phyloP scores from a whole-genome alignment of 2,113 vertebrate genomes.

The Sturnira hondurensis region DNA sequence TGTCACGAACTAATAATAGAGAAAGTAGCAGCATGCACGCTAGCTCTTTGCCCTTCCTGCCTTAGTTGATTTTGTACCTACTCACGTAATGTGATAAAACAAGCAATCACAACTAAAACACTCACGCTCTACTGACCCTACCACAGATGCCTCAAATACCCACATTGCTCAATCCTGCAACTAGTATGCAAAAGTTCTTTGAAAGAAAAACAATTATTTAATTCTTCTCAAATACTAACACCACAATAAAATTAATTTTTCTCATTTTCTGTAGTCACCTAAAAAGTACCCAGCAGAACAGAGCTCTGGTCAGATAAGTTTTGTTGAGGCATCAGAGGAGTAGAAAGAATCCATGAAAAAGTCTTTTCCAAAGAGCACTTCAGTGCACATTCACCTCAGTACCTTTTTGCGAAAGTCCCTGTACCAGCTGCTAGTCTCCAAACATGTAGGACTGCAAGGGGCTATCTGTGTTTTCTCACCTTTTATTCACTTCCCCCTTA shows the following conservation, averaged over 20 bases:
- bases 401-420: not conserved
- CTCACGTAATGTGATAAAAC: not conserved
- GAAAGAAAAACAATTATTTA: not conserved
- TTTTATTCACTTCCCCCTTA: not conserved
- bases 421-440: not conserved
- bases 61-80: not conserved
- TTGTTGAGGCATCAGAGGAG: not conserved
- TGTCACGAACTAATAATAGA: not conserved
- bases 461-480: not conserved
- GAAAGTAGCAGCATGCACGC: not conserved
- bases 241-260: not conserved
- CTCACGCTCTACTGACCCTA: not conserved
- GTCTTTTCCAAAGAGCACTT: not conserved
- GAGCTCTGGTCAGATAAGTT: not conserved
- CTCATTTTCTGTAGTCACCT: not conserved
- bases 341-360: not conserved
- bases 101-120: not conserved
- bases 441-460: not conserved
- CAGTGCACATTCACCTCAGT: not conserved
- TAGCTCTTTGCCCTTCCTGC: not conserved
- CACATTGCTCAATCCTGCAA: not conserved
- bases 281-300: not conserved
- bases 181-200: not conserved
- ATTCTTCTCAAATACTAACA: conserved; percentile 4
- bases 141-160: not conserved